phyloP scores from a whole-genome alignment of 2,797 vertebrate species.

The Helicolenus hilgendorfi region DNA sequence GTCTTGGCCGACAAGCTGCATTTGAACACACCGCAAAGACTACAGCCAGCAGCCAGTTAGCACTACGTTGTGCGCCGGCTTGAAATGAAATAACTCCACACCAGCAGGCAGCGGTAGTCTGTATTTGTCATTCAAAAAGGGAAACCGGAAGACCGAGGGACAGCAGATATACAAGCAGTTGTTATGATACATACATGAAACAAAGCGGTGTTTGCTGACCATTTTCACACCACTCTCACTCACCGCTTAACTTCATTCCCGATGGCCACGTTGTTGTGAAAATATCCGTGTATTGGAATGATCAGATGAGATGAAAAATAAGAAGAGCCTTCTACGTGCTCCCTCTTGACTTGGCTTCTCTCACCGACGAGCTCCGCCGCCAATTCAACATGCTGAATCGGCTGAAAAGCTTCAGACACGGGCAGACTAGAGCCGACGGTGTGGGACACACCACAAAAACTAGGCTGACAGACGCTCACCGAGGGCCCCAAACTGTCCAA shows the following conservation, averaged over 20 bases:
- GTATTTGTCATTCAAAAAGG: neutral
- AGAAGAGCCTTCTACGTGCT: too few species aligned
- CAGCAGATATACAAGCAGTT: neutral
- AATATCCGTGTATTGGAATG: too few species aligned
- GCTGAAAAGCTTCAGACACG: too few species aligned
- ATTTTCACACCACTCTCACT: neutral
- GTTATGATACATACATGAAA: neutral
- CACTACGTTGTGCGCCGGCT: fast-evolving
- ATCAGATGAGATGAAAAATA: too few species aligned
- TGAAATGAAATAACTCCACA: neutral
- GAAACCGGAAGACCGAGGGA: neutral
- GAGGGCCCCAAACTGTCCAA: neutral
- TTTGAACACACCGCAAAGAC: neutral
- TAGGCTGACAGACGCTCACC: too few species aligned
- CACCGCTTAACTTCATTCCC: too few species aligned
- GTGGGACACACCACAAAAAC: too few species aligned
- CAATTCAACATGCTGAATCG: too few species aligned
- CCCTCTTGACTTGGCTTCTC: too few species aligned
- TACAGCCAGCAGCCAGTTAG: neutral
- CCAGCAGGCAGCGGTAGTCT: neutral
- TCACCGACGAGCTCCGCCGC: too few species aligned
- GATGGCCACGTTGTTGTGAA: too few species aligned
- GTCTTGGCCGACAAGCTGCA: neutral
- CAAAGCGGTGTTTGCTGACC: neutral
- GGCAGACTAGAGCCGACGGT: too few species aligned